A percentile compares a stretch with the other conserved stretches of the same genome.
Conservation (phyloP, 2,888 invertebrate species). For the Synanthedon tipuliformis region DNA sequence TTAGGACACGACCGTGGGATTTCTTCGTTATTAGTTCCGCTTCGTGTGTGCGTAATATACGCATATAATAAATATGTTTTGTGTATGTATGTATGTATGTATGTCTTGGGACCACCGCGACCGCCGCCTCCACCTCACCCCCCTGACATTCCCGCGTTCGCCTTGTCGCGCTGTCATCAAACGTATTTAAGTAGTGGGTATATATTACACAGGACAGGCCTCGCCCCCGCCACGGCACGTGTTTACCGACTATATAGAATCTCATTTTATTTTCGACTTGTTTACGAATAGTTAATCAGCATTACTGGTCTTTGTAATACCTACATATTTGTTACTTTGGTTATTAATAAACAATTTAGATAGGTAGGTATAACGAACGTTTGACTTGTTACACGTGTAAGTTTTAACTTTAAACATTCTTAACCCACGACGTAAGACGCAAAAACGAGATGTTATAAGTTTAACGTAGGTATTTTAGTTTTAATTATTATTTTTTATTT, state of each 20-base stretch:
- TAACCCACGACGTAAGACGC: too few species aligned
- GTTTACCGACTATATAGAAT: neutral
- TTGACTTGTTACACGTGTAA: too few species aligned
- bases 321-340: too few species aligned
- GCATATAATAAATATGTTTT: conserved; percentile 6
- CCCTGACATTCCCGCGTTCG: too few species aligned
- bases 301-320: too few species aligned
- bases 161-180: conserved; percentile 1
- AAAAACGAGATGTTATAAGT: too few species aligned
- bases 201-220: neutral
- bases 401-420: too few species aligned
- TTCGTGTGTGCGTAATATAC: conserved; percentile 43
- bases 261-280: neutral
- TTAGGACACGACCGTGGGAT: conserved; percentile 40
- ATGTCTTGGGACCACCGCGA: neutral
- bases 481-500: too few species aligned
- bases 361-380: too few species aligned
- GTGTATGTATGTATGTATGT: neutral
- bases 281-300: neutral
- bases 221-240: neutral
- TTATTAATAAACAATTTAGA: too few species aligned
- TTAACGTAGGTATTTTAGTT: too few species aligned
- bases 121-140: too few species aligned
- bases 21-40: conserved; percentile 44
- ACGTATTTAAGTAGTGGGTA: conserved; percentile 1